A percentile compares a stretch with the other conserved stretches of the same genome.
Conservation (phyloP, 2,888 invertebrate genomes). For the Shargacucullia verbasci region DNA sequence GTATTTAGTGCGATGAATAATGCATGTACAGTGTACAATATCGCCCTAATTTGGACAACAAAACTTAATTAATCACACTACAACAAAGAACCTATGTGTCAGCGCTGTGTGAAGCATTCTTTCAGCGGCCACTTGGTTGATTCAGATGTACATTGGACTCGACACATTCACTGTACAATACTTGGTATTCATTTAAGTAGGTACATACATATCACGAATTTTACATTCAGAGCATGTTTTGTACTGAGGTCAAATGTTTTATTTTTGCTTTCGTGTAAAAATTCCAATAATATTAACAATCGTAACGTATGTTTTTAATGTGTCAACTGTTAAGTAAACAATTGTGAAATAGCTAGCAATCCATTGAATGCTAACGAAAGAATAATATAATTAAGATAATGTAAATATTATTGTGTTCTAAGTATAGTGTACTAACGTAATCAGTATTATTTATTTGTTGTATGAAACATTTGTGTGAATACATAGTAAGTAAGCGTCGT, state of each 20-base stretch:
- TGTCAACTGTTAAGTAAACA: conserved; percentile 2
- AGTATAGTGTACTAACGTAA: conserved; percentile 31
- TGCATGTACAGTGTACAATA: neutral
- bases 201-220: neutral
- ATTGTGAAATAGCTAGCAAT: conserved; percentile 33
- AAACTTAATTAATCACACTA: conserved; percentile 16
- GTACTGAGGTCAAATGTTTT: neutral
- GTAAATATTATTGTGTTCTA: conserved; percentile 54
- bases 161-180: conserved; percentile 1
- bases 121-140: conserved; percentile 11
- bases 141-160: conserved; percentile 18
- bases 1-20: neutral
- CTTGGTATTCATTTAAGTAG: neutral
- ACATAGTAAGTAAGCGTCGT: conserved; percentile 23
- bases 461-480: conserved; percentile 39
- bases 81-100: conserved; percentile 9
- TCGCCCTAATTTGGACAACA: conserved; percentile 23
- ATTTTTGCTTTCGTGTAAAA: neutral
- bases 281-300: neutral
- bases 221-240: neutral
- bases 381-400: conserved; percentile 30
- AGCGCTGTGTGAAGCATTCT: neutral
- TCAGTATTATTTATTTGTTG: conserved; percentile 56
- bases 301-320: neutral
- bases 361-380: conserved; percentile 17